phyloP scores from a whole-genome alignment of 2,797 vertebrate genomes.

The Pangasius macronema region DNA sequence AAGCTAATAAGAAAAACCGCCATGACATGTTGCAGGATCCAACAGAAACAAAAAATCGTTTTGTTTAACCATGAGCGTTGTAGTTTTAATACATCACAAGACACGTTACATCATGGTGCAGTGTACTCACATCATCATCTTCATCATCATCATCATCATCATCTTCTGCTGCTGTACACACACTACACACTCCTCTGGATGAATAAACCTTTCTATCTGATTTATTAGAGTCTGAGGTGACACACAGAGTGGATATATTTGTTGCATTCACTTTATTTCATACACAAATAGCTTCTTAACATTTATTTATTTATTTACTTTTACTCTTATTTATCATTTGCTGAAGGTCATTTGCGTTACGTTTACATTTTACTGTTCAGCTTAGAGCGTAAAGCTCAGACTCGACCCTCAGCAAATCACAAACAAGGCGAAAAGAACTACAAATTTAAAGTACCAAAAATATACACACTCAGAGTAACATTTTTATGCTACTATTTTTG shows the following conservation, averaged over 20 bases:
- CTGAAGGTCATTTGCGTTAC: constrained; percentile 3
- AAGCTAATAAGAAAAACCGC: too few relatives aligned
- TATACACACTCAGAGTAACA: neutral
- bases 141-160: neutral
- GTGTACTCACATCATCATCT: neutral
- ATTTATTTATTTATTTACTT: neutral
- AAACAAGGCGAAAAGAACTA: neutral
- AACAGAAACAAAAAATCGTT: neutral
- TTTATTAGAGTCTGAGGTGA: neutral
- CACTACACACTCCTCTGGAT: neutral
- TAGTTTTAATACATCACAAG: neutral
- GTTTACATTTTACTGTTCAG: neutral
- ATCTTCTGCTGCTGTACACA: too few relatives aligned
- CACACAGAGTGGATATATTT: neutral
- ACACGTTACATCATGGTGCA: neutral
- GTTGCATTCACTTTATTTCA: neutral
- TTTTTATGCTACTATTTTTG: neutral
- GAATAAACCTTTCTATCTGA: neutral
- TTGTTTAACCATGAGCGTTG: neutral
- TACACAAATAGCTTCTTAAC: neutral
- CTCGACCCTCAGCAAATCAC: neutral
- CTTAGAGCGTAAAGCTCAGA: neutral
- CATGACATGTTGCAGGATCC: neutral
- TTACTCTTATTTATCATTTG: neutral
- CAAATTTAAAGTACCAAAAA: neutral